Evolutionary conservation across 1,140 invertebrate species (phyloP).

Genomic region (Drosophila punjabiensis): DNA sequence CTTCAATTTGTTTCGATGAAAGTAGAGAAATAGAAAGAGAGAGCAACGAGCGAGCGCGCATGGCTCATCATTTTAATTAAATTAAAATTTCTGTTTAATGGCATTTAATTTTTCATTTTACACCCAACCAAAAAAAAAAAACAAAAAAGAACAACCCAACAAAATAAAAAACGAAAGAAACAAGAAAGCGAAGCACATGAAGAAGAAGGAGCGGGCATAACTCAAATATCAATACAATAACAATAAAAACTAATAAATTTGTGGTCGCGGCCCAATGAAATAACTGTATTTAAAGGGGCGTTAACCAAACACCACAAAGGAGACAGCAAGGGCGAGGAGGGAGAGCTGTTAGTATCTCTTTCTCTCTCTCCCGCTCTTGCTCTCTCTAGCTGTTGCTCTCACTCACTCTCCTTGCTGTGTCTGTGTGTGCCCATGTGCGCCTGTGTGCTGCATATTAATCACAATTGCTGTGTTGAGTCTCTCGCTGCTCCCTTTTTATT

Average conservation of each 20-base stretch:
- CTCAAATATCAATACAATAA: slow-evolving; percentile 81
- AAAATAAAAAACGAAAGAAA: slow-evolving; percentile 1
- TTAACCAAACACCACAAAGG: slow-evolving; percentile 78
- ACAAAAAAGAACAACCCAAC: not conserved
- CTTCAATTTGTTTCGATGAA: slow-evolving; percentile 35
- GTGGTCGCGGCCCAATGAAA: slow-evolving; percentile 84
- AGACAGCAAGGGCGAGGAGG: slow-evolving; percentile 35
- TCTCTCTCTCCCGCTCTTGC: not conserved
- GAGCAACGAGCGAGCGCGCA: not conserved
- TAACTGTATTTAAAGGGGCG: slow-evolving; percentile 85
- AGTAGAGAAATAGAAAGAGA: slow-evolving; percentile 15
- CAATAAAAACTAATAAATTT: slow-evolving; percentile 83
- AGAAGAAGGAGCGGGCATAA: slow-evolving; percentile 44
- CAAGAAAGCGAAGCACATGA: not conserved
- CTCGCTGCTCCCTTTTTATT: slow-evolving; percentile 53
- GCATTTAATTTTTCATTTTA: slow-evolving; percentile 45
- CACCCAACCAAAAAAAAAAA: not conserved
- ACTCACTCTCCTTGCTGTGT: slow-evolving; percentile 12
- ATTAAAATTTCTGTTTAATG: slow-evolving; percentile 54
- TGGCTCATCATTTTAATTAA: slow-evolving; percentile 49
- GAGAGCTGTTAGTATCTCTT: not conserved
- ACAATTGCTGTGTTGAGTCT: slow-evolving; percentile 33
- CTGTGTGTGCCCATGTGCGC: slow-evolving; percentile 3
- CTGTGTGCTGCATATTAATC: slow-evolving; percentile 53
- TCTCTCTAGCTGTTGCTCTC: slow-evolving; percentile 1